Conservation (phyloP, 2,797 vertebrate species). For the Sebastes vulpes region DNA sequence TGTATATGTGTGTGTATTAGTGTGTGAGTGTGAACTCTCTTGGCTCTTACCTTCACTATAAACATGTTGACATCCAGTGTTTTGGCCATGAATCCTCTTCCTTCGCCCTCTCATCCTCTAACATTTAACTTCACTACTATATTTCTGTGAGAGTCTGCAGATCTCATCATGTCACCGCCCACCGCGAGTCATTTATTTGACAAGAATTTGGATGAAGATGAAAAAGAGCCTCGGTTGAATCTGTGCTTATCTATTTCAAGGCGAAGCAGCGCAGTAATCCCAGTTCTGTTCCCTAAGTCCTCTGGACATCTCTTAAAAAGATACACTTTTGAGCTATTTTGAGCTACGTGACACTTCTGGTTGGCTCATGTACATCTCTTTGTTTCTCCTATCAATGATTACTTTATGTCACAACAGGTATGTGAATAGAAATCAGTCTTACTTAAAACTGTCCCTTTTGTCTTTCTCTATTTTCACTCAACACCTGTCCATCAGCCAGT, state of each 20-base stretch:
- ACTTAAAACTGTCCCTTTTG: constrained; percentile 1
- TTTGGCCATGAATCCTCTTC: background rate
- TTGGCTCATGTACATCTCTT: constrained; percentile 7
- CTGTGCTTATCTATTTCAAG: constrained; percentile 60
- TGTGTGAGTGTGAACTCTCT: background rate
- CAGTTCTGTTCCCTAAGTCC: constrained; percentile 42
- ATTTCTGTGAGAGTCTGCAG: constrained; percentile 39
- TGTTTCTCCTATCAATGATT: background rate
- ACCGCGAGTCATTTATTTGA: constrained; percentile 59
- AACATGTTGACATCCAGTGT: constrained; percentile 7
- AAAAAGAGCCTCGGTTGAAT: constrained; percentile 57
- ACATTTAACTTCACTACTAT: constrained; percentile 28
- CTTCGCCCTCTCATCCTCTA: background rate
- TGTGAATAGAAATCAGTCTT: constrained; percentile 19
- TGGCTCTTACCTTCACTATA: background rate
- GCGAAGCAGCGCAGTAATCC: constrained; percentile 43
- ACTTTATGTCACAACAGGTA: background rate
- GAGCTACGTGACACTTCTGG: background rate
- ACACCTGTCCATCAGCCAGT: constrained; percentile 88
- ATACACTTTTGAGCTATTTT: constrained; percentile 19
- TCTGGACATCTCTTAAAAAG: constrained; percentile 38
- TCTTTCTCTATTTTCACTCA: constrained; percentile 17
- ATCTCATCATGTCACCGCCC: constrained; percentile 50
- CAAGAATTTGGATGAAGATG: constrained; percentile 56
- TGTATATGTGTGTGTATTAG: background rate